Evolutionary conservation across 2,113 vertebrate genomes (phyloP), one percentile per base, ranked within the genome.

Genomic region (Amphiprion percula): DNA sequence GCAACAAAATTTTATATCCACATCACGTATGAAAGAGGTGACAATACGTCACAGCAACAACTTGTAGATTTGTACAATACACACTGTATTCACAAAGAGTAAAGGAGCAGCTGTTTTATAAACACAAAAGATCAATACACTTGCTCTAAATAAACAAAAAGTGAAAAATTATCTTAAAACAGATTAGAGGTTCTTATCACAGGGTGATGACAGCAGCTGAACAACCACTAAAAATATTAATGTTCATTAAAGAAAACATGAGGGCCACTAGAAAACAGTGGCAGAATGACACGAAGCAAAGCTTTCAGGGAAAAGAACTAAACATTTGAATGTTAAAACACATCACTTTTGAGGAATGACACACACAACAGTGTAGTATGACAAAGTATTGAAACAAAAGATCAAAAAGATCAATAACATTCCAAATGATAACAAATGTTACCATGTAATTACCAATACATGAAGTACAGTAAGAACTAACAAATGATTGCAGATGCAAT

Each of bases 1-100:
- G 73, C 19, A 66, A 37, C 12, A 33, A 19, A 46, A 6, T 17
- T 2, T 44, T 53, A 58, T 41, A 83, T 8, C 9, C 41, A 74
- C 56, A 23, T 44, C 0, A 60, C 50, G 41, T 46, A 4, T n/a
- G 15, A 26, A 30, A 65, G 10, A 63, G 46, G 54, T 69, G 75
- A 84, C 74, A 74, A 74, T 63, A 10, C 84, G 82, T 82, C 84
- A 84, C 73, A 85, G 68, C 73, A 73, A 76, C 30, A 66, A 54
- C 69, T 64, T 85, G 79, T 77, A 82, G 68, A 71, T 74, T 77
- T 76, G 16, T 17, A 73, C 77, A 82, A 84, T 54, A 86, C 58
- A 58, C 59, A 44, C 15, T 52, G 55, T 79, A 82, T 65, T 89
- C 75, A 41, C 1, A 75, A 15, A 60, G 33, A 77, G 64, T 79